Evolutionary conservation across 2,888 invertebrate genomes (phyloP).

Genomic region (Epirrita christyi): DNA sequence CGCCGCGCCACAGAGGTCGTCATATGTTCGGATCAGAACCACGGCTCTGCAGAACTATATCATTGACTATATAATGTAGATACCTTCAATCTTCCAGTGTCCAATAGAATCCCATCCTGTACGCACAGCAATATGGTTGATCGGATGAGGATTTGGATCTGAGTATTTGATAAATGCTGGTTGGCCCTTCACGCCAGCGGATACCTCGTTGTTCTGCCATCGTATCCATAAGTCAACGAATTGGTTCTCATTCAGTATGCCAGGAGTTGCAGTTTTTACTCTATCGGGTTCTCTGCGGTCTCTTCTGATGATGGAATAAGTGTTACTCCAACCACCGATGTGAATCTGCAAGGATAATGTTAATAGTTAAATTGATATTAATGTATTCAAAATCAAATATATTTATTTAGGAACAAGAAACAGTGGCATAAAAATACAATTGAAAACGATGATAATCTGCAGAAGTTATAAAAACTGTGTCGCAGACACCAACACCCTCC

Average conservation of each 20-base stretch:
- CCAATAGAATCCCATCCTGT: slow-evolving; percentile 91
- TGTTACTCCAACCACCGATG: slow-evolving; percentile 91
- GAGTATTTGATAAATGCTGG: slow-evolving; percentile 86
- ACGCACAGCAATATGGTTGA: slow-evolving; percentile 85
- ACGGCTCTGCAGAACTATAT: too few species aligned
- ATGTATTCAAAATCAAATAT: too few species aligned
- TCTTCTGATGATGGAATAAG: slow-evolving; percentile 88
- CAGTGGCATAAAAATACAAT: too few species aligned
- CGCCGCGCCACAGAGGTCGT: too few species aligned
- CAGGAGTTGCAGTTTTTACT: slow-evolving; percentile 85
- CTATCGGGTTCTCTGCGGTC: slow-evolving; percentile 88
- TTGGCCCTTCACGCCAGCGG: slow-evolving; percentile 85
- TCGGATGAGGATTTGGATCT: slow-evolving; percentile 85
- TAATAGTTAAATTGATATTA: too few species aligned
- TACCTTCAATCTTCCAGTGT: slow-evolving; percentile 88
- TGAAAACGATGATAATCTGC: too few species aligned
- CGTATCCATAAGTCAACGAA: slow-evolving; percentile 90
- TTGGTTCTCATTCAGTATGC: slow-evolving; percentile 86
- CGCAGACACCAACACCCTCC: too few species aligned
- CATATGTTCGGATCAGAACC: too few species aligned
- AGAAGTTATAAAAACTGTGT: too few species aligned
- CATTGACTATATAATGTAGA: too few species aligned
- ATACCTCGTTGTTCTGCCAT: slow-evolving; percentile 84
- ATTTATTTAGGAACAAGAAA: too few species aligned
- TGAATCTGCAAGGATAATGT: slow-evolving; percentile 77